Base-by-base conservation (phyloP, 1,140 invertebrate species). In the Monomorium pharaonis region DNA sequence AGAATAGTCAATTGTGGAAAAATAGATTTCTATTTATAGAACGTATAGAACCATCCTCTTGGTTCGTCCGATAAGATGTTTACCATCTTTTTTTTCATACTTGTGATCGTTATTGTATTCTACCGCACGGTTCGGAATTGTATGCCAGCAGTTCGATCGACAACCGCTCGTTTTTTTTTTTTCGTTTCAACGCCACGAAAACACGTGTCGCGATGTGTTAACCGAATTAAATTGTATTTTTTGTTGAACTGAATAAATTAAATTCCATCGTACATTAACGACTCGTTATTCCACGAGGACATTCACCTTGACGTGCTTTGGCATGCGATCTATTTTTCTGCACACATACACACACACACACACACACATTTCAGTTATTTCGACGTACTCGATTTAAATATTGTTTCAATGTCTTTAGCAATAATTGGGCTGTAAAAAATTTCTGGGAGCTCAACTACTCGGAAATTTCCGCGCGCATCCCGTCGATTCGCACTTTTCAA, bases 361-460 rank as follows among this genome's bases (percentile, higher is more conserved):
- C n/a, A n/a, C n/a, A n/a, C n/a, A n/a, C n/a, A n/a, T n/a, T 63
- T 63, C 18, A 63, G 60, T 42, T 42, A 37, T 65, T 16, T 14
- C 47, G 54, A 56, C 27, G 16, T 14, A 30, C 12, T 21, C 62
- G 27, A 37, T 65, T 65, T 65, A 21, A 42, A 54, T 42, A 37
- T 51, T 54, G 47, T 54, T 72, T 54, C 69, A 27, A 27, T 30
- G 24, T 69, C 44, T 51, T 10, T 3, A 6, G 44, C 6, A 42
- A 69, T 69, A 72, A 72, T 72, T 24, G 27, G 30, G 16, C 51
- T 72, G 7, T n/a, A 30, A 72, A 49, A 72, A 72, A 72, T 44
- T 7, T 69, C n/a, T 18, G 3, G 24, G 42, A 67, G n/a, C 18
- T 74, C 27, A 74, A 74, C 33, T 18, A n/a, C 67, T 18, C 67